These are phyloP conservation scores for Acridotheres tristis DNA, from an alignment of 2,797 vertebrate species.

Conservation along the genomic window DNA sequence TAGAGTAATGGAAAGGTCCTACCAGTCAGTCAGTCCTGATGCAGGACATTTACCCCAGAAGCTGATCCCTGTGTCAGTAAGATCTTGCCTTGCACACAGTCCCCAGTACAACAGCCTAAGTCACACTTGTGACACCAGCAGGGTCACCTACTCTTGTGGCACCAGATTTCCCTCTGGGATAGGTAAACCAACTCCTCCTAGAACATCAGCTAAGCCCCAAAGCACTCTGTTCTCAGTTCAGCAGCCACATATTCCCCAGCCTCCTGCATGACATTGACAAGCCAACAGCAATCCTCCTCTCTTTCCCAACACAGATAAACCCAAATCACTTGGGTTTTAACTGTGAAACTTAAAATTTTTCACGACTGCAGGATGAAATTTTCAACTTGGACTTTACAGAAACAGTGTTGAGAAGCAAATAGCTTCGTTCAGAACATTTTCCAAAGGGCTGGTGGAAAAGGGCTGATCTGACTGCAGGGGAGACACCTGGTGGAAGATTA, in stretches of 20 bases:
- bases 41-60: background rate
- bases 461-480: background rate
- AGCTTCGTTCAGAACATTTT: background rate
- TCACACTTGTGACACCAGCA: background rate
- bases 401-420: accelerated
- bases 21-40: background rate
- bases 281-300: background rate
- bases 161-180: background rate
- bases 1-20: background rate
- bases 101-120: background rate
- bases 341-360: background rate
- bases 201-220: background rate
- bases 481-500: slow-evolving; percentile 19
- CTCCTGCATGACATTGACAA: background rate
- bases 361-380: accelerated
- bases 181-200: background rate
- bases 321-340: background rate
- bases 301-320: background rate
- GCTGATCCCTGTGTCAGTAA: background rate
- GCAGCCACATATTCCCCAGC: background rate
- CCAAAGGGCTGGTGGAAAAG: background rate
- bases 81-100: background rate
- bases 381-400: background rate
- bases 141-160: background rate
- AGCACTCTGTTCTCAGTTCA: background rate